Conservation (phyloP, 2,888 invertebrate genomes). For the Drosophila leonis region DNA sequence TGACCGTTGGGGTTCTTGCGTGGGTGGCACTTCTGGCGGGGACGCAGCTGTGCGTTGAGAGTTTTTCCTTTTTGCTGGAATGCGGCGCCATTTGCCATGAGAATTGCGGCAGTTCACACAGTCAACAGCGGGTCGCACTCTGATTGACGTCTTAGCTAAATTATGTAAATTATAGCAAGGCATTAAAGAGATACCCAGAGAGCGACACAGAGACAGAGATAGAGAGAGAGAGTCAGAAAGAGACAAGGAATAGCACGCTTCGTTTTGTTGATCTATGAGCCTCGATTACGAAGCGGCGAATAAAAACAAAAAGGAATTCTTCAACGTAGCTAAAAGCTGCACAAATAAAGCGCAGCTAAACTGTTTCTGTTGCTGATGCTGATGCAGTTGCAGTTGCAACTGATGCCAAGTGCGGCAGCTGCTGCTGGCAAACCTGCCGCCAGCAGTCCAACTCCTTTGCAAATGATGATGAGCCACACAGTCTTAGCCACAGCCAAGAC, state of each 20-base stretch:
- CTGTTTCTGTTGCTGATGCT: constrained; percentile 31
- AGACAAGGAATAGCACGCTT: constrained; percentile 48
- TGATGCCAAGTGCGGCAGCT: constrained; percentile 67
- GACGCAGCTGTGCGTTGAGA: constrained; percentile 49
- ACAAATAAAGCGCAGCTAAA: constrained; percentile 70
- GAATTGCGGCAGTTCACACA: constrained; percentile 59
- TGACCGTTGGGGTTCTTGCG: constrained; percentile 17
- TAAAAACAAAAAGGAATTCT: constrained; percentile 33
- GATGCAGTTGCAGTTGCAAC: constrained; percentile 43
- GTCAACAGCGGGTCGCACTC: constrained; percentile 29
- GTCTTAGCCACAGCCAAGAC: constrained; percentile 23
- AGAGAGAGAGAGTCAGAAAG: not conserved
- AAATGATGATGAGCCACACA: constrained; percentile 77
- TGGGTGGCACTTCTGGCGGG: constrained; percentile 35
- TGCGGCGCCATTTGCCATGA: constrained; percentile 58
- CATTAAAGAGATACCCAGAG: constrained; percentile 5
- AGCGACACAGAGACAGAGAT: not conserved
- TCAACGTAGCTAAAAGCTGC: constrained; percentile 67
- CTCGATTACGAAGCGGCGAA: constrained; percentile 69
- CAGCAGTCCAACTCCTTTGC: constrained; percentile 56
- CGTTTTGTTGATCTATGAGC: constrained; percentile 72
- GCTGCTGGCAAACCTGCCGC: constrained; percentile 53
- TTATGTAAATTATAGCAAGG: constrained; percentile 60
- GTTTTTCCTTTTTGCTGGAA: constrained; percentile 35
- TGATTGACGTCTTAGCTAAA: constrained; percentile 54